Base-by-base conservation (phyloP, 2,888 invertebrate species). In the Cryptocheilus praepositus region DNA sequence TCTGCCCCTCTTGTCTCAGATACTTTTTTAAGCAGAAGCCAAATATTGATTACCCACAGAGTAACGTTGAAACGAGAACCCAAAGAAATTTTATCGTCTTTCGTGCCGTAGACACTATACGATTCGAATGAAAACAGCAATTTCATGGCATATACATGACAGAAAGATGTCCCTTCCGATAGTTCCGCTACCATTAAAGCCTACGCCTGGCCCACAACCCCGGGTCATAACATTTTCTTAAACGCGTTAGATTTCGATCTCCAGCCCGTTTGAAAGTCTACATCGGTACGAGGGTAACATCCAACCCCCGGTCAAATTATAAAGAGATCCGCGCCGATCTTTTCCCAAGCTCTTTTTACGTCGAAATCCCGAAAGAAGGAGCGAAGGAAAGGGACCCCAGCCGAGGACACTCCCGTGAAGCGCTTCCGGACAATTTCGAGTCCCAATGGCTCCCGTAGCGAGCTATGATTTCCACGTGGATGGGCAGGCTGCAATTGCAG, bases 391-490 rank as follows among this genome's bases (percentile, higher is more conserved):
- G 73, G 73, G 60, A 70, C 70, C 68, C 49, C 11, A 18, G 58
- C 61, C 22, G 70, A 66, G 72, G 59, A 65, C 73, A 71, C 61
- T 60, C 59, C 57, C 64, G 61, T 46, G 57, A 54, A 71, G 77
- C 74, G 77, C 78, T 82, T 83, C 81, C 83, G 79, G 81, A 83
- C 83, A 84, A 85, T 85, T 84, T 85, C 82, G 80, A 85, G 79
- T 83, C 80, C 79, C 79, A 82, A 84, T 85, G 82, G 82, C 76
- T 81, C 77, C 77, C 80, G 74, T 74, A 79, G 81, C 80, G 79
- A 81, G 82, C 83, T 84, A 85, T 86, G 82, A 86, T 86, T 86
- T 86, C 84, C 86, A 83, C 85, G 81, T 81, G 85, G 83, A 81
- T 85, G 82, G 76, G 77, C 83, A 82, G 66, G 61, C 76, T 82